Base-by-base conservation (phyloP, 2,113 vertebrate genomes). In the Oxyruncus cristatus region DNA sequence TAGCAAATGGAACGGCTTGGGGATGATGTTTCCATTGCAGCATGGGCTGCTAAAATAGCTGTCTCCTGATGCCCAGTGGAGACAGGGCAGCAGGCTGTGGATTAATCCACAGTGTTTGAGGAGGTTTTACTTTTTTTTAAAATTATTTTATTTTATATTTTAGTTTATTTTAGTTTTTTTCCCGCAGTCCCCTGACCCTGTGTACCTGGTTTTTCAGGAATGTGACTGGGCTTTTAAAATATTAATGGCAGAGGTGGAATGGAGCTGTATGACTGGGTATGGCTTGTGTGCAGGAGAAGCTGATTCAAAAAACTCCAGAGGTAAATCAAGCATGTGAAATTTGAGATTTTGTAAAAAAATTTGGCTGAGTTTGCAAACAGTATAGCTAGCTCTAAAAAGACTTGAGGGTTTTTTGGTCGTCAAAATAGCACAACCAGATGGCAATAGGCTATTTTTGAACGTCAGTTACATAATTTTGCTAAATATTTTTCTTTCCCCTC, bases 361-460 rank as follows among this genome's bases (percentile, higher is more conserved):
- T 88, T 89, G 92, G 61, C 94, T 91, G 91, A 95, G 93, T 97
- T 96, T 96, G 95, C 96, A 97, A 97, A 96, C 92, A 97, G 59
- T 81, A 30, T 65, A 86, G 91, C 63, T 93, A 81, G 85, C 85
- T 95, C 91, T 86, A 86, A 80, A 95, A 96, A 96, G 85, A 84
- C 61, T 89, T 72, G 11, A 78, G 85, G 52, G 42, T 5, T 85
- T 94, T 95, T 93, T 87, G 62, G 91, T 95, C 44, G 79, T 93
- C 83, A 89, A 91, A 97, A 97, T 93, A 97, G 93, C 88, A 89
- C 80, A 89, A 62, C 81, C 96, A 96, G 94, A 95, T 97, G 94
- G 95, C 79, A 82, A 92, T n/a, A 61, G 76, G 71, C 93, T 97
- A 95, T 96, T 94, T 97, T 87, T 94, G 49, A 89, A 82, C 35